phyloP scores from a whole-genome alignment of 2,797 vertebrate genomes.

The Numenius phaeopus region DNA sequence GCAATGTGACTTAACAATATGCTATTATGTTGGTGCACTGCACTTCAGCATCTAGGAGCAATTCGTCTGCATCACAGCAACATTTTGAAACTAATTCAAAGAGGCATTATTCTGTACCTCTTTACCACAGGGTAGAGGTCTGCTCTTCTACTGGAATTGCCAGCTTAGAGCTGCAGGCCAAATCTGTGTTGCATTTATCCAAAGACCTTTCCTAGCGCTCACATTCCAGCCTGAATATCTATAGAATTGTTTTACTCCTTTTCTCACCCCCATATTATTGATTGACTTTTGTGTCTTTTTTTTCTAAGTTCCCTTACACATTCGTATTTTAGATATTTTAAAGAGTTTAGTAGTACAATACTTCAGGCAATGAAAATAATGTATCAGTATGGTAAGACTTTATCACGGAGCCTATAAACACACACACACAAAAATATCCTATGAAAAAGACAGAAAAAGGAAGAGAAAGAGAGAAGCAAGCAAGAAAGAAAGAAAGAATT shows the following conservation, averaged over 20 bases:
- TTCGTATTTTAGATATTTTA: not conserved
- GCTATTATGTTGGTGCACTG: slow-evolving; percentile 69
- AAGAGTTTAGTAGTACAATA: not conserved
- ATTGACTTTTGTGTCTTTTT: slow-evolving; percentile 5
- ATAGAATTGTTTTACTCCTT: slow-evolving; percentile 43
- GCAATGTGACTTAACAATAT: slow-evolving; percentile 69
- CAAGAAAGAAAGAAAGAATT: not conserved
- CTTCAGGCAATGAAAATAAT: not conserved
- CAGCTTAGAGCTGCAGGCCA: slow-evolving; percentile 76
- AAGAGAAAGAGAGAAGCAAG: not conserved
- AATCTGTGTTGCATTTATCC: slow-evolving; percentile 83
- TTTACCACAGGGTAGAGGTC: slow-evolving; percentile 70
- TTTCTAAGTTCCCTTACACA: not conserved
- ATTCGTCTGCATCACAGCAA: slow-evolving; percentile 70
- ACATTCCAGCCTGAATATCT: slow-evolving; percentile 72
- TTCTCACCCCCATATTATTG: slow-evolving; percentile 38
- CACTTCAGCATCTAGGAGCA: slow-evolving; percentile 70
- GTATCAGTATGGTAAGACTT: not conserved
- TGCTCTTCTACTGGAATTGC: slow-evolving; percentile 73
- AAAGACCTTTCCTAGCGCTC: slow-evolving; percentile 73
- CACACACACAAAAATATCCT: not conserved
- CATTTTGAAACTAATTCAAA: slow-evolving; percentile 81
- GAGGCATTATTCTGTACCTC: slow-evolving; percentile 77
- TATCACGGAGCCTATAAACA: not conserved
- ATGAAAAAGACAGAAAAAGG: not conserved